Conservation (phyloP, 2,113 vertebrate species). For the Cyanoderma ruficeps region DNA sequence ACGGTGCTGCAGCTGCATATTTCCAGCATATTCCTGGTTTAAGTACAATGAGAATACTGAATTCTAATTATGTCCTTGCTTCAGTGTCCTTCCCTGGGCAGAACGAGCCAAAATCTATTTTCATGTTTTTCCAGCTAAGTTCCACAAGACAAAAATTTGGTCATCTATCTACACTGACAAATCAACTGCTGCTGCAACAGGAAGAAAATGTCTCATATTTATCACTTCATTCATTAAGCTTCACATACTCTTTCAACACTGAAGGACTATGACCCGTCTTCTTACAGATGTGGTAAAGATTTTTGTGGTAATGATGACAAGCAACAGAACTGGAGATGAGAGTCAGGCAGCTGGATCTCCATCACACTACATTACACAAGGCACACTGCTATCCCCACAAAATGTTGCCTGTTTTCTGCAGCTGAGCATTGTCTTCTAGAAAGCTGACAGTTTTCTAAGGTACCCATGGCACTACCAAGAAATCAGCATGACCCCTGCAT, state of each 20-base stretch:
- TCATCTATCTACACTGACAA: not conserved
- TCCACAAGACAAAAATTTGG: not conserved
- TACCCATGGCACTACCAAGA: not conserved
- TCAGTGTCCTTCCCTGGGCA: slow-evolving; percentile 1
- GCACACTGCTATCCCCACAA: not conserved
- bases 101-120: slow-evolving; percentile 11
- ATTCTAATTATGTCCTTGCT: slow-evolving; percentile 3
- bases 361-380: not conserved
- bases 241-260: not conserved
- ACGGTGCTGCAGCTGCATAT: slow-evolving; percentile 45
- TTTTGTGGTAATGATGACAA: not conserved
- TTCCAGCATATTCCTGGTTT: slow-evolving; percentile 46
- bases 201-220: not conserved
- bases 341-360: not conserved
- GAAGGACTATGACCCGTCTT: not conserved
- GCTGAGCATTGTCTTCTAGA: not conserved
- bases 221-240: not conserved
- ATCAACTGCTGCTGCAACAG: not conserved
- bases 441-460: not conserved
- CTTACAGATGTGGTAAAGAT: not conserved
- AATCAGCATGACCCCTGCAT: not conserved
- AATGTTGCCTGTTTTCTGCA: not conserved
- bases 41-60: slow-evolving; percentile 55
- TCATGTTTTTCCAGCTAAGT: not conserved
- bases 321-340: not conserved